phyloP scores from a whole-genome alignment of 2,888 invertebrate genomes.

The Saturnia pavonia region DNA sequence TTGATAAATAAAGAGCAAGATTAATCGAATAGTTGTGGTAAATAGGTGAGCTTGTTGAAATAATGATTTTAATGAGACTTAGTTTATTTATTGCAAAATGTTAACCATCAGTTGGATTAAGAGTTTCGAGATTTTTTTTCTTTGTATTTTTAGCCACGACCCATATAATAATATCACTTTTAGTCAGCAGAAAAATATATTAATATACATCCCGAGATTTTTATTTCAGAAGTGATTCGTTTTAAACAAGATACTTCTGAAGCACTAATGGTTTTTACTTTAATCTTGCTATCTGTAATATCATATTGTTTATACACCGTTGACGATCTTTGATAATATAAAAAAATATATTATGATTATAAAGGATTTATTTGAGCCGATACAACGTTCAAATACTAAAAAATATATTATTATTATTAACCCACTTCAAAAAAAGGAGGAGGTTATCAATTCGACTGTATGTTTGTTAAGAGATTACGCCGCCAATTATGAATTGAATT shows the following conservation, averaged over 20 bases:
- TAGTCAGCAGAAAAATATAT: not conserved
- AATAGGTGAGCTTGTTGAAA: too few relatives aligned
- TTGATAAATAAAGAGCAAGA: not conserved
- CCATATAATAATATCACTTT: not conserved
- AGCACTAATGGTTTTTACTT: conserved; percentile 5
- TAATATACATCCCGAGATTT: not conserved
- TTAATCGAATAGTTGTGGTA: not conserved
- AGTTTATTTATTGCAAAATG: too few relatives aligned
- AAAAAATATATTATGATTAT: not conserved
- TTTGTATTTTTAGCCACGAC: not conserved
- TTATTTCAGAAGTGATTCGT: not conserved
- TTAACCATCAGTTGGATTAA: too few relatives aligned
- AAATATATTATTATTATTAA: too few relatives aligned
- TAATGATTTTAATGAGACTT: too few relatives aligned
- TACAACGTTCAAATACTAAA: not conserved
- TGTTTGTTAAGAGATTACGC: too few relatives aligned
- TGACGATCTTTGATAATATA: not conserved
- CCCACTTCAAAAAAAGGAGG: too few relatives aligned
- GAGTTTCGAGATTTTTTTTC: too few relatives aligned
- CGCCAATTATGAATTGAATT: too few relatives aligned
- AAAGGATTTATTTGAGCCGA: not conserved
- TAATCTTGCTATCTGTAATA: not conserved
- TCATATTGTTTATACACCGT: not conserved
- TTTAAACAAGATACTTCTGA: not conserved
- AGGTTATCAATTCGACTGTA: too few relatives aligned